Conservation (phyloP, 2,888 invertebrate species). For the Augiades crinisus region DNA sequence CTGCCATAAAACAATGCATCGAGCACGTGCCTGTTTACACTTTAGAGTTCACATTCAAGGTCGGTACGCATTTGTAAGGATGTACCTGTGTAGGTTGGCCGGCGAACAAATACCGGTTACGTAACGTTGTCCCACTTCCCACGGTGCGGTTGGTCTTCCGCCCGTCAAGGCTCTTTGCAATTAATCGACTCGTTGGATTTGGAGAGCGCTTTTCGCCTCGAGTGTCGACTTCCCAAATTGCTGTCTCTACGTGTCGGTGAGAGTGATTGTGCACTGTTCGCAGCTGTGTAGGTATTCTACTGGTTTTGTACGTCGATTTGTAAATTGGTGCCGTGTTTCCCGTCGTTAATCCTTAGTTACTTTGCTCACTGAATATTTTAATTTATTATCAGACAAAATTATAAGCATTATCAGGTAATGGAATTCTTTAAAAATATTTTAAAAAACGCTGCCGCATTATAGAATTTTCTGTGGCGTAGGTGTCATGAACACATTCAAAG, state of each 20-base stretch:
- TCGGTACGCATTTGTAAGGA: conserved; percentile 81
- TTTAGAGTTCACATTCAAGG: conserved; percentile 80
- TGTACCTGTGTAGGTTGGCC: conserved; percentile 75
- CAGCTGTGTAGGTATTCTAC: conserved; percentile 2
- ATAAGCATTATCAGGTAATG: no score
- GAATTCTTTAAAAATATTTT: no score
- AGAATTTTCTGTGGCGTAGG: no score
- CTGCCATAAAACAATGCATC: conserved; percentile 78
- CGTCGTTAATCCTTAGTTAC: no score
- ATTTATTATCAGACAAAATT: no score
- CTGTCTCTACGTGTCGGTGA: conserved; percentile 13
- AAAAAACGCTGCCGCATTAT: no score
- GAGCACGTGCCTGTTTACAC: conserved; percentile 78
- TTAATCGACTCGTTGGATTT: conserved; percentile 38
- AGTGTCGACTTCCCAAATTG: conserved; percentile 23
- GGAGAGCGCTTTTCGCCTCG: conserved; percentile 24
- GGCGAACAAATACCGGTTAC: conserved; percentile 77
- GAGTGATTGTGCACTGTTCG: conserved; percentile 12
- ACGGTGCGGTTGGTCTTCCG: conserved; percentile 64
- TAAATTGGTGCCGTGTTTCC: background rate
- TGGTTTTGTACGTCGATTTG: background rate
- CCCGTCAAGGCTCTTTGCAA: conserved; percentile 55
- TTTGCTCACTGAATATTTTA: no score
- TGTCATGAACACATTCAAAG: no score
- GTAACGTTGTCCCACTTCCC: conserved; percentile 76